Evolutionary conservation across 2,113 vertebrate genomes (phyloP), one percentile per base, ranked within the genome.

Genomic region (Psilopogon haemacephalus): DNA sequence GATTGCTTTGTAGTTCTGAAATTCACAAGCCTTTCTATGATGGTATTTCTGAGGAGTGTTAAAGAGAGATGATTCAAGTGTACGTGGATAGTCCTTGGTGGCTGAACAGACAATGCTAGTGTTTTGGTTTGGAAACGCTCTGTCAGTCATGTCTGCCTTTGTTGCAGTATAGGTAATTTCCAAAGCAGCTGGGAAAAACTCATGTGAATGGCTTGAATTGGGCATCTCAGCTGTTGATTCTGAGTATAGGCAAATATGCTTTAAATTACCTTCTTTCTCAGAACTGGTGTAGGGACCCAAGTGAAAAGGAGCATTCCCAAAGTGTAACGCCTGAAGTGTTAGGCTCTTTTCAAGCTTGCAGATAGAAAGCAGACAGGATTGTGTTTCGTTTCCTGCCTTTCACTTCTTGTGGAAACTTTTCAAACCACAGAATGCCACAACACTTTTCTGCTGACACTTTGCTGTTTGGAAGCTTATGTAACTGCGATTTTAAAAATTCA

Each of bases 201-300:
- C 14, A 0, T 2, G 15, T 79, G 0, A 0, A 4, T 18, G 32
- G 52, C 46, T 79, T 7, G 1, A 11, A 9, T 3, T 2, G 26
- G 0, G 1, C 18, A 1, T 65, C 40, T 73, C 68, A 19, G 1
- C 58, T 59, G 6, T 2, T 30, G 17, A 18, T 81, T 60, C 60
- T 2, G 2, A 79, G 35, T 23, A 59, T 13, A 44, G 46, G 26
- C 67, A 63, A 70, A 44, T 20, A 5, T 6, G 16, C 28, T 55
- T 30, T 21, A 74, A 88, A 14, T 26, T 7, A 50, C 26, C 23
- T 50, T 50, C 48, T 26, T 55, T 88, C 64, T 88, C 60, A 71
- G 62, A 64, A 86, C 48, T 2, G 1, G 33, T 38, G 56, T 69
- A 16, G 28, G 32, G 50, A 46, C 58, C 48, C 28, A 50, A 62